phyloP scores from a whole-genome alignment of 2,797 vertebrate genomes.

The Australoheros facetus region DNA sequence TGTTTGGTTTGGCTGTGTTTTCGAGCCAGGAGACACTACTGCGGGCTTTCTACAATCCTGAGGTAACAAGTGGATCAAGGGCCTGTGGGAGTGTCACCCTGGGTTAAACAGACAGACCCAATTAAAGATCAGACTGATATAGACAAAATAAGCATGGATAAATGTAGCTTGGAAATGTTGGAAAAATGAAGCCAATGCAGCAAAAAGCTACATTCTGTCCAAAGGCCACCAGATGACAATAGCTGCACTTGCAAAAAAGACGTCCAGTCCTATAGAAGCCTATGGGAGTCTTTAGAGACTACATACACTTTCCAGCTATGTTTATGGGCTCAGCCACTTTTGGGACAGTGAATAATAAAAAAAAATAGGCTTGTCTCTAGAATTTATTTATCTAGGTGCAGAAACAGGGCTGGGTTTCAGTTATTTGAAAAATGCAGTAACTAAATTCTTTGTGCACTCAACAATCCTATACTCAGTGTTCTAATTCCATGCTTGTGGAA shows the following conservation, averaged over 20 bases:
- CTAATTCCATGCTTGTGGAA: not conserved
- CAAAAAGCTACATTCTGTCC: no score
- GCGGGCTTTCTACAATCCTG: constrained; percentile 29
- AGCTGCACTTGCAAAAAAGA: no score
- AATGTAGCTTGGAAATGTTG: not conserved
- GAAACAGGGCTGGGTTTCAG: not conserved
- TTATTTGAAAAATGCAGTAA: not conserved
- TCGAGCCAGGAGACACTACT: constrained; percentile 13
- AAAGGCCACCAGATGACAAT: no score
- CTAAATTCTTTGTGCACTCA: not conserved
- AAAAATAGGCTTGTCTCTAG: not conserved
- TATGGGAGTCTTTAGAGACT: no score
- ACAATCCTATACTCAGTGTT: not conserved
- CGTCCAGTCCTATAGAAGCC: no score
- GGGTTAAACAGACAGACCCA: constrained; percentile 33
- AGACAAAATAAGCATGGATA: not conserved
- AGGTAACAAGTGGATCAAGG: constrained; percentile 35
- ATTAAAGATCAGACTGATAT: constrained; percentile 16
- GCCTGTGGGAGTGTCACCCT: constrained; percentile 18
- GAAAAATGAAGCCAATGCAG: not conserved
- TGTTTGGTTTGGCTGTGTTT: constrained; percentile 69
- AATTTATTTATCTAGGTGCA: not conserved
- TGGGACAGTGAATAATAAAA: no score
- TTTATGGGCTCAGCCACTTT: no score
- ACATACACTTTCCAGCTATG: no score